Percentiles rank a stretch among this genome's conserved stretches.
phyloP scores from a whole-genome alignment of 1,140 invertebrate species.

The Zaprionus nigranus region DNA sequence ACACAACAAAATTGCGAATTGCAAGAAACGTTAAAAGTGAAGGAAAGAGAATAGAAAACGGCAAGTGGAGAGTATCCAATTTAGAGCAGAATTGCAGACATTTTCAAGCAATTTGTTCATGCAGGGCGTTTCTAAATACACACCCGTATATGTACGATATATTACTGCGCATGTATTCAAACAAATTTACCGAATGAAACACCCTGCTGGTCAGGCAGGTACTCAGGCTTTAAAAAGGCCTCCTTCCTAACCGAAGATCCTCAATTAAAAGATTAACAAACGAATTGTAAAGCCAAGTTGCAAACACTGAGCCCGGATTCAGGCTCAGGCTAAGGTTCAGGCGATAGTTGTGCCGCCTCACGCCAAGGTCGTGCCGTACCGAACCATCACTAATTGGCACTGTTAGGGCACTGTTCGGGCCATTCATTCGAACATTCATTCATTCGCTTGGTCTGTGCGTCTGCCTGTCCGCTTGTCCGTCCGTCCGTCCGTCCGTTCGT shows the following conservation, averaged over 20 bases:
- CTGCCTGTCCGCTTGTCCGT: not conserved
- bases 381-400: constrained; percentile 40
- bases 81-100: not conserved
- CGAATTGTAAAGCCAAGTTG: not conserved
- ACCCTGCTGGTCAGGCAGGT: not conserved
- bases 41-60: not conserved
- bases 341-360: not conserved
- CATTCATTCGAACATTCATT: constrained; percentile 7
- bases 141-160: not conserved
- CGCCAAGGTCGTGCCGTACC: not conserved
- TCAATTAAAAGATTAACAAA: not conserved
- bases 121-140: not conserved
- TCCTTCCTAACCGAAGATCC: not conserved
- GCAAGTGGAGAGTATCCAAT: not conserved
- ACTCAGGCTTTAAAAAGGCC: not conserved
- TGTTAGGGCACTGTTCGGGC: constrained; percentile 10
- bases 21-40: not conserved
- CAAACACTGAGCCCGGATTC: not conserved
- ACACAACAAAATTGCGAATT: not conserved
- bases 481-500: not conserved
- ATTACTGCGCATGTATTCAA: not conserved
- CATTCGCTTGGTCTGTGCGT: not conserved
- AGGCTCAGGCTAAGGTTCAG: not conserved
- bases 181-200: not conserved
- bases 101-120: not conserved